Conservation (phyloP, 2,888 invertebrate genomes). For the Apeira syringaria region DNA sequence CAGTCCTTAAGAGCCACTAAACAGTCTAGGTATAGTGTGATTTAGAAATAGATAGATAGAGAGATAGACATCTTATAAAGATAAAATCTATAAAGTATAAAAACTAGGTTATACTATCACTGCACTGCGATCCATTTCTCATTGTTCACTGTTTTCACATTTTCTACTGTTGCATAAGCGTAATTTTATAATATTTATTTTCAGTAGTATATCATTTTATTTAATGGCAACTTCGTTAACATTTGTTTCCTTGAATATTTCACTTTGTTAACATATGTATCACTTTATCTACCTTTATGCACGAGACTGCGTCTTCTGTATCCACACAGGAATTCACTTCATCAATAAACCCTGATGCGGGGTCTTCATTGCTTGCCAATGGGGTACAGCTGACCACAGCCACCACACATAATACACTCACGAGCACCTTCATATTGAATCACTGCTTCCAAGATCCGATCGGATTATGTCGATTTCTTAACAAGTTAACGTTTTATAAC, state of each 20-base stretch:
- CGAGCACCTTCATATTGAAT: slow-evolving; percentile 63
- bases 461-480: slow-evolving; percentile 66
- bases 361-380: slow-evolving; percentile 22
- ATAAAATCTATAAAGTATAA: too few relatives aligned
- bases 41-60: too few relatives aligned
- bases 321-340: slow-evolving; percentile 18
- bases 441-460: slow-evolving; percentile 58
- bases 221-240: too few relatives aligned
- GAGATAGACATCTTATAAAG: too few relatives aligned
- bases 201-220: too few relatives aligned
- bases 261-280: neutral
- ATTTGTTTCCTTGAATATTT: neutral
- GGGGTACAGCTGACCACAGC: slow-evolving; percentile 57
- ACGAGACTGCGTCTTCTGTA: slow-evolving; percentile 53
- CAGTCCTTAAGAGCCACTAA: too few relatives aligned
- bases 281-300: slow-evolving; percentile 63
- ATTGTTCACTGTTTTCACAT: too few relatives aligned
- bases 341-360: slow-evolving; percentile 1
- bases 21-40: too few relatives aligned
- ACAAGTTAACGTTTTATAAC: slow-evolving; percentile 77
- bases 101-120: too few relatives aligned
- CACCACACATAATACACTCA: slow-evolving; percentile 60
- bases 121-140: too few relatives aligned
- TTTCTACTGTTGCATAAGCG: too few relatives aligned
- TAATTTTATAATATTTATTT: too few relatives aligned